phyloP scores from a whole-genome alignment of 2,113 vertebrate species.

The Datnioides undecimradiatus region DNA sequence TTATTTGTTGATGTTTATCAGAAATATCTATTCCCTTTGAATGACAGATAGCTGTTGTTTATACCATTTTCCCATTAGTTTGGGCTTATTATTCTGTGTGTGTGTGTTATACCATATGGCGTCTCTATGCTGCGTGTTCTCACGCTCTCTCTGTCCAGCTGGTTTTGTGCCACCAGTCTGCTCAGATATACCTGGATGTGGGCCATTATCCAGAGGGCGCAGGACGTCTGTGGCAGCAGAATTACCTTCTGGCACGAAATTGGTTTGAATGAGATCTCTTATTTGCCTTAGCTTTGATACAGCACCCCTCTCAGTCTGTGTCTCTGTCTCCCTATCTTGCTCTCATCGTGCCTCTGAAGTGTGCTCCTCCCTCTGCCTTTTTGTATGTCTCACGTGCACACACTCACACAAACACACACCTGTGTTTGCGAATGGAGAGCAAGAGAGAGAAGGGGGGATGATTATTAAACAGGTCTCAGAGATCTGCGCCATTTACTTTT shows the following conservation, averaged over 20 bases:
- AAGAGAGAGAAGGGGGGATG: neutral
- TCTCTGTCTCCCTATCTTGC: constrained; percentile 11
- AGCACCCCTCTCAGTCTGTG: constrained; percentile 19
- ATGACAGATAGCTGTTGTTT: constrained; percentile 5
- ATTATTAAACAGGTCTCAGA: constrained; percentile 23
- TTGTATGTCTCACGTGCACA: constrained; percentile 28
- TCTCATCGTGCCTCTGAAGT: constrained; percentile 22
- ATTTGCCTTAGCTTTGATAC: constrained; percentile 56
- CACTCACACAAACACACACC: constrained; percentile 66
- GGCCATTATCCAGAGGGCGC: constrained; percentile 67
- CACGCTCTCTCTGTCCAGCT: constrained; percentile 56
- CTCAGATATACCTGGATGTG: constrained; percentile 64
- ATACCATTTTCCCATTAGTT: constrained; percentile 21
- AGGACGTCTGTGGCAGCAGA: constrained; percentile 53
- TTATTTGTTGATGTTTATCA: neutral
- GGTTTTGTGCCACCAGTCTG: constrained; percentile 65
- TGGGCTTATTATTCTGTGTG: constrained; percentile 34
- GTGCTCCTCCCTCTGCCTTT: constrained; percentile 33
- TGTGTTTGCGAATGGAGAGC: constrained; percentile 78
- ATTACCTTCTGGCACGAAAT: constrained; percentile 65
- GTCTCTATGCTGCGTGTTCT: constrained; percentile 54
- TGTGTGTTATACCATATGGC: constrained; percentile 62
- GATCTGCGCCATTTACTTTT: constrained; percentile 49
- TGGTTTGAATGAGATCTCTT: constrained; percentile 58
- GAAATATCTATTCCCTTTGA: neutral